phyloP scores from a whole-genome alignment of 2,888 invertebrate species.

The Athrips mouffetella region DNA sequence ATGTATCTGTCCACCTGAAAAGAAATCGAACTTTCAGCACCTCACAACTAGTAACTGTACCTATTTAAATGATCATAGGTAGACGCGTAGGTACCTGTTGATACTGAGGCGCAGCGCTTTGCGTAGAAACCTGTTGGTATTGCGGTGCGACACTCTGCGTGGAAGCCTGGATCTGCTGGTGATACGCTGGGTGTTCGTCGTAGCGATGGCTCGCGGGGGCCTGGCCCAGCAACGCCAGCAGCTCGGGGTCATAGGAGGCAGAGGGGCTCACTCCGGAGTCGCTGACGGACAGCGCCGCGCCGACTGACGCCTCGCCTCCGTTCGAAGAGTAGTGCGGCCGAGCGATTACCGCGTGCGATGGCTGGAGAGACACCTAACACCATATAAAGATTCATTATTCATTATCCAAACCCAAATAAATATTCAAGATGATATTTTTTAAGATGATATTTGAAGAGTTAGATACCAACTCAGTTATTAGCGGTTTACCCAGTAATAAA shows the following conservation, averaged over 20 bases:
- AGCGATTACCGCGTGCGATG: constrained; percentile 66
- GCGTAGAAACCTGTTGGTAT: constrained; percentile 47
- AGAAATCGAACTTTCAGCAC: no score
- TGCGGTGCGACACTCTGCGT: constrained; percentile 31
- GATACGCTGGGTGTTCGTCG: constrained; percentile 49
- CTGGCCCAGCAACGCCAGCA: constrained; percentile 55
- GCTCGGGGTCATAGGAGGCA: constrained; percentile 51
- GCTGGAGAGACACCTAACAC: constrained; percentile 57
- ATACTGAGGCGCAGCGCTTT: constrained; percentile 50
- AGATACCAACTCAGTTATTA: no score
- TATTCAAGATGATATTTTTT: neutral
- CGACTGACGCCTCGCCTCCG: constrained; percentile 70
- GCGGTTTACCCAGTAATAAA: no score
- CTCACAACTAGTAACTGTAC: no score
- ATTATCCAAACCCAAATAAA: neutral
- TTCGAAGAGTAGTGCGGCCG: constrained; percentile 62
- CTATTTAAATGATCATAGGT: neutral
- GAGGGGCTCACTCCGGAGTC: constrained; percentile 49
- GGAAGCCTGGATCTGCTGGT: constrained; percentile 34
- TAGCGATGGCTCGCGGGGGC: constrained; percentile 39
- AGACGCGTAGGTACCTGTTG: constrained; percentile 51
- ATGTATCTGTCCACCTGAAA: constrained; percentile 67
- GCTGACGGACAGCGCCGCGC: constrained; percentile 67
- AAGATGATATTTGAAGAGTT: neutral
- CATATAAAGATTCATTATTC: neutral